phyloP scores from a whole-genome alignment of 2,113 vertebrate species.

The Hemicordylus capensis region DNA sequence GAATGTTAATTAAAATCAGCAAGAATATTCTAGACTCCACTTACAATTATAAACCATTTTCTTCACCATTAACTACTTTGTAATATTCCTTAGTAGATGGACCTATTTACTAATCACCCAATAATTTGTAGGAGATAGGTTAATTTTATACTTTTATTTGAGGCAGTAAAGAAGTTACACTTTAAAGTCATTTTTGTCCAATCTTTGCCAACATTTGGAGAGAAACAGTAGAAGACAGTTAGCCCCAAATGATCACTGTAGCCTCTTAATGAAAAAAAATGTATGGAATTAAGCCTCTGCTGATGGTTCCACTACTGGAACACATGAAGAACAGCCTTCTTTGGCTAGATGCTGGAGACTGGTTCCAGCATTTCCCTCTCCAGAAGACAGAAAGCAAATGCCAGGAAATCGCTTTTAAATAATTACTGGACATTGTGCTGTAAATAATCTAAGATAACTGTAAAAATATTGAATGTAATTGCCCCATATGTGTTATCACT shows the following conservation, averaged over 20 bases:
- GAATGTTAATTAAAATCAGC: constrained; percentile 32
- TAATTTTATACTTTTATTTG: background rate
- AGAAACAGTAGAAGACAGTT: background rate
- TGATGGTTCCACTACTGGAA: background rate
- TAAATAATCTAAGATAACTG: background rate
- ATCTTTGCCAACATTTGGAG: background rate
- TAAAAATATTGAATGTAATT: too few relatives aligned
- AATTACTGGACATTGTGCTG: background rate
- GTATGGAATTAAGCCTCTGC: background rate
- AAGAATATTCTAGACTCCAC: background rate
- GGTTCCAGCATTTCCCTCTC: background rate
- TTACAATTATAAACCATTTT: background rate
- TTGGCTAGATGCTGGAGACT: background rate
- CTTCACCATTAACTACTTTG: background rate
- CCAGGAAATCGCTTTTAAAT: too few relatives aligned
- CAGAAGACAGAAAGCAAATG: background rate
- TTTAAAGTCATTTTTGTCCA: background rate
- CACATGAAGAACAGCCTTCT: background rate
- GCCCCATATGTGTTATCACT: too few relatives aligned
- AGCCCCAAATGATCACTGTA: background rate
- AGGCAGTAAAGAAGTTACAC: background rate
- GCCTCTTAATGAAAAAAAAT: background rate
- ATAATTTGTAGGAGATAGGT: background rate
- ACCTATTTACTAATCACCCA: background rate
- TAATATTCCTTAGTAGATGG: background rate